Evolutionary conservation across 2,797 vertebrate genomes (phyloP).

Genomic region (Phrynocephalus forsythii): DNA sequence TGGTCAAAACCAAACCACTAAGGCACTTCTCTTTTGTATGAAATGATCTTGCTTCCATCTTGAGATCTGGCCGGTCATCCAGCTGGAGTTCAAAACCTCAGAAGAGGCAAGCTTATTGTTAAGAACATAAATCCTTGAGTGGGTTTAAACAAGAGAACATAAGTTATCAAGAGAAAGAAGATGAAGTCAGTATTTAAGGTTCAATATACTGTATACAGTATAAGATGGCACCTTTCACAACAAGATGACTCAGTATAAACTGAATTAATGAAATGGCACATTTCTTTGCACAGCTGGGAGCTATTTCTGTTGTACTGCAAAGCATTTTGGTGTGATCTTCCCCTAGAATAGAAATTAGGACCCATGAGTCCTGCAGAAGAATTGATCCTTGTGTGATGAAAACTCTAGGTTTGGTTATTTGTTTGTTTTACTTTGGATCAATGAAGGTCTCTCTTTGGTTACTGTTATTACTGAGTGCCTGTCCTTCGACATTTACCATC

Average conservation of each 20-base stretch:
- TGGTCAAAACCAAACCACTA: slow-evolving; percentile 4
- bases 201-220: not conserved
- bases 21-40: slow-evolving; percentile 11
- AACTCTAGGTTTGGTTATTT: not conserved
- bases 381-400: not conserved
- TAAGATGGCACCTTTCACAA: not conserved
- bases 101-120: slow-evolving; percentile 5
- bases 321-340: not conserved
- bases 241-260: not conserved
- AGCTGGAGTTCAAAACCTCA: slow-evolving; percentile 10
- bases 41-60: slow-evolving; percentile 44
- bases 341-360: not conserved
- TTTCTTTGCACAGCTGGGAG: not conserved
- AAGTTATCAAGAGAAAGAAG: not conserved
- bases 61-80: slow-evolving; percentile 41
- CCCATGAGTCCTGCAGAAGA: not conserved
- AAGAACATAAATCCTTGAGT: not conserved
- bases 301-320: not conserved
- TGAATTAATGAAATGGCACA: not conserved
- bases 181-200: not conserved
- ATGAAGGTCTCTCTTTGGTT: not conserved
- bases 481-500: not conserved
- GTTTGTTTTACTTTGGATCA: not conserved
- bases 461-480: not conserved
- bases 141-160: not conserved